phyloP scores from a whole-genome alignment of 2,797 vertebrate genomes.

The Hypotaenidia philippensis region DNA sequence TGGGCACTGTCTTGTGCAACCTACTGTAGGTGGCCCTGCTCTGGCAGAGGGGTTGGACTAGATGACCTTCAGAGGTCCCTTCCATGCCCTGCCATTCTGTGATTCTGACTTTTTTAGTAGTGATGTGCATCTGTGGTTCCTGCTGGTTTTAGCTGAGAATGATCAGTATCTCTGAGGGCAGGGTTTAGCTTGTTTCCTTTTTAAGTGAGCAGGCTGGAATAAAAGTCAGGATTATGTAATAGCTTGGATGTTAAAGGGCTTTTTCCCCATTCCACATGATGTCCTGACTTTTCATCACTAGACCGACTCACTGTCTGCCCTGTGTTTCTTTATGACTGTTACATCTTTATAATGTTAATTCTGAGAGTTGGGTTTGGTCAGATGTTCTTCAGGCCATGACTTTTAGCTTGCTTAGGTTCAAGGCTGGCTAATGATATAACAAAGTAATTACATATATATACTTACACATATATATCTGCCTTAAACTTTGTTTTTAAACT shows the following conservation, averaged over 20 bases:
- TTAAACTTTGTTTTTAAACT: not conserved
- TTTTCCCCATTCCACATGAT: not conserved
- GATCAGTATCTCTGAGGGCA: not conserved
- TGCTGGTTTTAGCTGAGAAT: not conserved
- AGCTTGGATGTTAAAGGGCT: not conserved
- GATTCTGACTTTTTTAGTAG: no score
- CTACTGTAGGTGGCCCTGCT: no score
- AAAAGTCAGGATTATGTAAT: not conserved
- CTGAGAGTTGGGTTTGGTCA: not conserved
- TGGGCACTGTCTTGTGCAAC: no score
- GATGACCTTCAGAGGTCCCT: no score
- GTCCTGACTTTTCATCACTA: not conserved
- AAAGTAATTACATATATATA: not conserved
- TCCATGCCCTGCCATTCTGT: no score
- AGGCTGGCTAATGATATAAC: not conserved
- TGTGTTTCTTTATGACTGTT: not conserved
- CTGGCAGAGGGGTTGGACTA: no score
- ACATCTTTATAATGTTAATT: accelerated
- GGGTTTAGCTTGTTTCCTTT: not conserved
- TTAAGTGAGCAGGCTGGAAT: not conserved
- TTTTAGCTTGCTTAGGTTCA: not conserved
- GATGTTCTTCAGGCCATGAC: not conserved
- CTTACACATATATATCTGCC: accelerated
- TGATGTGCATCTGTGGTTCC: not conserved
- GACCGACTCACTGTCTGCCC: not conserved